Base-by-base conservation (phyloP, 2,797 vertebrate genomes). In the Moxostoma hubbsi region DNA sequence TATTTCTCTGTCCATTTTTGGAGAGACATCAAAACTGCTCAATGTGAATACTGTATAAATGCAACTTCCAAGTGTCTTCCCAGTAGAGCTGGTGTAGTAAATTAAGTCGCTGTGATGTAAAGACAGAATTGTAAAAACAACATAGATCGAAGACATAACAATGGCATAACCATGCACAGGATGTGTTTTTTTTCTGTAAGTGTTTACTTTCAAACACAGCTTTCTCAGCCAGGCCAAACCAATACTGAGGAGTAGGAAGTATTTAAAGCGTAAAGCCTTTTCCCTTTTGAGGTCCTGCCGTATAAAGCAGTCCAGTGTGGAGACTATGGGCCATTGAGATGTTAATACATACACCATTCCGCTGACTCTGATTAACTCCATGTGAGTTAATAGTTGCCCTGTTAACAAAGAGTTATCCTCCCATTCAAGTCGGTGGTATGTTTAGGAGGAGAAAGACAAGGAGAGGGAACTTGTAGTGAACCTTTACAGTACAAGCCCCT, bases 341-440 rank as follows among this genome's bases (percentile, higher is more conserved):
- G 98, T 94, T 95, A 99, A 99, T 98, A 73, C 13, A 16, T 77
- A 87, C 84, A 89, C 94, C 94, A 95, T 95, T 93, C 93, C 93
- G 92, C 92, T 95, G 96, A 97, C 96, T 97, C 96, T 94, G 96
- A 97, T 98, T 96, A 98, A 98, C 96, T 99, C 96, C 94, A 95
- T 93, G 93, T 90, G 95, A 99, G 97, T 99, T 97, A 96, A 98
- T 99, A 95, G 96, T 96, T 97, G 96, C 93, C 93, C 95, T 93
- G 91, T 92, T 94, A 93, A 93, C 91, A 93, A 94, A 96, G 97
- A 96, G 95, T 95, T 94, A 96, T 95, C 94, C 91, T 94, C 93
- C 93, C 93, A 83, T 92, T 93, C 90, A 92, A 87, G 75, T 82
- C 85, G 88, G 88, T 85, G 62, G 89, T 87, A 89, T 87, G 90